A percentile compares a stretch with the other conserved stretches of the same genome.
phyloP scores from a whole-genome alignment of 2,888 invertebrate species.

The Bursaphelenchus okinawaensis region DNA sequence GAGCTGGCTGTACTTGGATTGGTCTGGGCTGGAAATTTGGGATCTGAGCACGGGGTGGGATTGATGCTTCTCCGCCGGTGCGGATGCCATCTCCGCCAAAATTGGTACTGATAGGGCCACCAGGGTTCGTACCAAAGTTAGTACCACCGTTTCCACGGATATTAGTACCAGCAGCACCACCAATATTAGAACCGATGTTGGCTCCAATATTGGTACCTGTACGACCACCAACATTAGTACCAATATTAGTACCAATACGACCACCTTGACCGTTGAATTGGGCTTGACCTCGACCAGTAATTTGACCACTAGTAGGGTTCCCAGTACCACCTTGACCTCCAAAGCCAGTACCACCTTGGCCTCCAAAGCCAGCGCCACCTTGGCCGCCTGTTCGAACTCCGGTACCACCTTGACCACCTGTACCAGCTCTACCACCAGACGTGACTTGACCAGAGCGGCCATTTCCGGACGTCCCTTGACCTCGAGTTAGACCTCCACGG shows the following conservation, averaged over 20 bases:
- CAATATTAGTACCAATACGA: no score
- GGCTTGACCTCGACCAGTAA: neutral
- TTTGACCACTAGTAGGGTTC: neutral
- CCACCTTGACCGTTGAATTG: neutral
- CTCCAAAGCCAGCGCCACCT: conserved; percentile 20
- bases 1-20: neutral
- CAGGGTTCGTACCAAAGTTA: no score
- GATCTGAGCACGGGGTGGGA: no score
- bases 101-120: neutral
- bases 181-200: no score
- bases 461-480: neutral
- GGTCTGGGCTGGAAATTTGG: no score
- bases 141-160: no score
- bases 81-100: neutral
- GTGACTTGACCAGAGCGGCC: conserved; percentile 7
- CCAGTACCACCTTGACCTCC: conserved; percentile 5
- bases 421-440: conserved; percentile 19
- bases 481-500: conserved; percentile 7
- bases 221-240: no score
- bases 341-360: no score
- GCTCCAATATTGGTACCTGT: no score
- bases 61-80: no score
- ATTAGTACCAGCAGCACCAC: no score
- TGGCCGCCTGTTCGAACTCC: conserved; percentile 3
- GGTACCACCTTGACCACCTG: conserved; percentile 16